Percentiles rank a stretch among this genome's conserved stretches.
These are phyloP conservation scores for Buathra laborator DNA, from an alignment of 2,888 invertebrate genomes.

Conservation along the genomic window DNA sequence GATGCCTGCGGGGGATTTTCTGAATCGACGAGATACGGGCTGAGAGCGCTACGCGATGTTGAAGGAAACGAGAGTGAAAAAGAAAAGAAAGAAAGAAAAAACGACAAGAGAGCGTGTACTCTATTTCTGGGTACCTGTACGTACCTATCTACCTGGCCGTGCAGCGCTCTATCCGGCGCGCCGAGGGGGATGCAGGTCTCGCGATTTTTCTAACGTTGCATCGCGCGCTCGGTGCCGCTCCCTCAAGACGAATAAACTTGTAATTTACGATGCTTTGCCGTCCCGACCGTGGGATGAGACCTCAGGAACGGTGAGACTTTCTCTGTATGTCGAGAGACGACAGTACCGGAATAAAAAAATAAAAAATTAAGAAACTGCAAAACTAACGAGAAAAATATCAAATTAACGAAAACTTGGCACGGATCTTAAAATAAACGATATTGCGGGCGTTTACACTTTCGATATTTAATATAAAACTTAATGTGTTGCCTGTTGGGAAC, in stretches of 20 bases:
- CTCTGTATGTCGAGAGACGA: neutral
- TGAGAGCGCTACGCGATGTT: slow-evolving; percentile 31
- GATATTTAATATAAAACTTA: neutral
- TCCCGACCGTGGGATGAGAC: slow-evolving; percentile 31
- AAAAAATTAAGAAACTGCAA: neutral
- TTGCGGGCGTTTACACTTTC: neutral
- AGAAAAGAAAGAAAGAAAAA: slow-evolving; percentile 14
- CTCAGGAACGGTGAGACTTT: neutral
- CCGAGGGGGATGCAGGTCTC: slow-evolving; percentile 36
- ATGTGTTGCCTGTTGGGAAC: neutral
- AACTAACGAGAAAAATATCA: neutral
- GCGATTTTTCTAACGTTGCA: slow-evolving; percentile 20
- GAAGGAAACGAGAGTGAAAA: slow-evolving; percentile 12
- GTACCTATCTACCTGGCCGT: slow-evolving; percentile 28
- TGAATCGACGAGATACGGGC: slow-evolving; percentile 42
- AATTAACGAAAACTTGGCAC: neutral
- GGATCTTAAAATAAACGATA: neutral
- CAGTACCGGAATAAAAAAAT: neutral
- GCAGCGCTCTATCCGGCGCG: neutral
- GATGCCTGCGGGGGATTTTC: slow-evolving; percentile 32
- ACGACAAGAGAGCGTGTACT: slow-evolving; percentile 21
- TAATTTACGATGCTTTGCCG: slow-evolving; percentile 47
- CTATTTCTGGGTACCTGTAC: slow-evolving; percentile 35
- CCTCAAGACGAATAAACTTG: slow-evolving; percentile 56
- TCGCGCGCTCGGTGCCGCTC: slow-evolving; percentile 26